phyloP scores from a whole-genome alignment of 2,888 invertebrate species.

The Tenthredo notha region DNA sequence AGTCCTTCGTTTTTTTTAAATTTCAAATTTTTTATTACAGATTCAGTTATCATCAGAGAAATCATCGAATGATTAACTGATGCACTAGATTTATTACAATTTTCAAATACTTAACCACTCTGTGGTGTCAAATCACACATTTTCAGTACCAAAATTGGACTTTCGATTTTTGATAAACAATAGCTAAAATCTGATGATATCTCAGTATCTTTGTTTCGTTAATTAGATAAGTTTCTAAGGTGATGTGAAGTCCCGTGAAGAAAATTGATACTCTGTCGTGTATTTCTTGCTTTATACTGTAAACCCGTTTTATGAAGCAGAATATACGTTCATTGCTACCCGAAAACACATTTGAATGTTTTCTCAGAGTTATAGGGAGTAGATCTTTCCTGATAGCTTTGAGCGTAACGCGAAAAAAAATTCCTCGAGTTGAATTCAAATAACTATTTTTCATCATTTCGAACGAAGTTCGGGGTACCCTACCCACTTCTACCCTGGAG shows the following conservation, averaged over 20 bases:
- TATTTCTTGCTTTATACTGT: neutral
- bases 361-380: neutral
- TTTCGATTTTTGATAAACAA: too few relatives aligned
- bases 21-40: too few relatives aligned
- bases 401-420: neutral
- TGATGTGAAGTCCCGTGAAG: neutral
- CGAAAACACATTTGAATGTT: neutral
- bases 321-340: neutral
- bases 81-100: too few relatives aligned
- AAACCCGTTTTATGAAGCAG: neutral
- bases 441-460: conserved; percentile 12
- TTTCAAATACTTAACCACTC: too few relatives aligned
- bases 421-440: neutral
- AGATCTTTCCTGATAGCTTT: neutral
- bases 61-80: too few relatives aligned
- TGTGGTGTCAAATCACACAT: too few relatives aligned
- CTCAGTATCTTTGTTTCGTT: too few relatives aligned
- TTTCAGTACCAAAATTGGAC: too few relatives aligned
- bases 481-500: neutral
- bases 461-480: neutral
- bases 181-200: too few relatives aligned
- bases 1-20: too few relatives aligned
- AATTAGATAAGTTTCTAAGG: too few relatives aligned
- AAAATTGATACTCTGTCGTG: neutral
- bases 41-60: too few relatives aligned